Evolutionary conservation across 1,140 invertebrate species (phyloP), one percentile per base, ranked within the genome.

Genomic region (Calliphora vicina): DNA sequence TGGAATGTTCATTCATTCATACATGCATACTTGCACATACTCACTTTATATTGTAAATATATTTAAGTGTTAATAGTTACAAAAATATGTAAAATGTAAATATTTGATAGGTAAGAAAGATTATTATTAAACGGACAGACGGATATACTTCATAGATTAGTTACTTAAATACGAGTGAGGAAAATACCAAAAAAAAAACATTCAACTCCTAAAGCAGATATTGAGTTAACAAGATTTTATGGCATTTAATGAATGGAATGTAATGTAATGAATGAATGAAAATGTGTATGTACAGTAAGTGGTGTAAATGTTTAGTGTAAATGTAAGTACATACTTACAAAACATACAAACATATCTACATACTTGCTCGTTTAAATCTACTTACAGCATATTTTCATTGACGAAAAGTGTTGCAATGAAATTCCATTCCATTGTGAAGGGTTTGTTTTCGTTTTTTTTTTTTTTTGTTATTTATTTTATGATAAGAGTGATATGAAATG

Each of bases 341-440:
- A 35, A 35, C 35, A 35, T 35, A 8, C 35, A 35, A n/a, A n/a
- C n/a, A n/a, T n/a, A n/a, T n/a, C n/a, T n/a, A n/a, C n/a, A n/a
- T n/a, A n/a, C n/a, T n/a, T n/a, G n/a, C n/a, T n/a, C n/a, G n/a
- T n/a, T 35, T 35, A 35, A 35, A 35, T 35, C 6, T 35, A n/a
- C n/a, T n/a, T n/a, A 35, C 35, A 35, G 10, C 27, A 74, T 74
- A 74, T 74, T 74, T 74, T 29, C 45, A 50, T 50, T 50, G 72
- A 74, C 45, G 45, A 50, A 50, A 35, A 50, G 45, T 74, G 72
- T 74, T 74, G 72, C 72, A 74, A 74, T 35, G 27, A 35, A 74
- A 74, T 74, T 74, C 72, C 72, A 74, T 74, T 74, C 72, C 72
- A 74, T 35, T 74, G 72, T 74, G 72, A 74, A 74, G 72, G 72